Conservation (phyloP, 2,888 invertebrate genomes). For the Troilus luridus region DNA sequence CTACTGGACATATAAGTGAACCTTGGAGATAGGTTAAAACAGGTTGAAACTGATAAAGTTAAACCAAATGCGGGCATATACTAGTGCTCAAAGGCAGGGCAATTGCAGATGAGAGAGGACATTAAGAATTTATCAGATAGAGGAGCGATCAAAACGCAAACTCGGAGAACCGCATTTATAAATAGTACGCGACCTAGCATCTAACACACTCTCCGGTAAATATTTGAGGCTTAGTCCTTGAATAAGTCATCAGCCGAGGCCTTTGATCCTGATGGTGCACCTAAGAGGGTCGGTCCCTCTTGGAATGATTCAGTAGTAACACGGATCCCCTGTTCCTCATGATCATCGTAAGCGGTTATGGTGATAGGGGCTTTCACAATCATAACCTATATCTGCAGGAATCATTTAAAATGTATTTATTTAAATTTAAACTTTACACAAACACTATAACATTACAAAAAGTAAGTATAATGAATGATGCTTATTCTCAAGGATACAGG, state of each 20-base stretch:
- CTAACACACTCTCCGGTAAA: conserved; percentile 26
- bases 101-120: not conserved
- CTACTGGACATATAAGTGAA: not conserved
- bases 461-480: no score
- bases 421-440: no score
- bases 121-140: not conserved
- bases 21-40: not conserved
- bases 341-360: not conserved
- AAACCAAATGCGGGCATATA: not conserved
- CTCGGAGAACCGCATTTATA: conserved; percentile 1
- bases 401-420: no score
- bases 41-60: not conserved
- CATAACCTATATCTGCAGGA: no score
- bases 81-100: not conserved
- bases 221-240: not conserved
- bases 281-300: not conserved
- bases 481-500: no score
- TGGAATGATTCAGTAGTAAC: not conserved
- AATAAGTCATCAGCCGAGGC: not conserved
- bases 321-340: not conserved
- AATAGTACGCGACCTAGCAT: not conserved
- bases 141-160: conserved; percentile 12
- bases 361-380: no score
- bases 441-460: no score
- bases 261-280: conserved; percentile 18